These are phyloP conservation scores for Sinocyclocheilus anshuiensis DNA, from an alignment of 2,113 vertebrate species.

Conservation along the genomic window DNA sequence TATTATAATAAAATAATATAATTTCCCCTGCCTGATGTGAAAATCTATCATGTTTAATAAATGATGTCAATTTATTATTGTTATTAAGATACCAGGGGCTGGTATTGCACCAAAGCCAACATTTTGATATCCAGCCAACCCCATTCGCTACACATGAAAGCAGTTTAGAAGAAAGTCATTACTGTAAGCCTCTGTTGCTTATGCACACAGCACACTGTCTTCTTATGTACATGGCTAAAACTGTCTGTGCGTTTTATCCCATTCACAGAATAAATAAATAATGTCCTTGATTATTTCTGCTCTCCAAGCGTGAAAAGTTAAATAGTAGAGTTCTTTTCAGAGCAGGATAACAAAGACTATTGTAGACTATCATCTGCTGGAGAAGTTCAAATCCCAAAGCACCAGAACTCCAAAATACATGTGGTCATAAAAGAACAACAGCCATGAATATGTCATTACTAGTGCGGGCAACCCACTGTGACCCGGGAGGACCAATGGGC, in stretches of 20 bases:
- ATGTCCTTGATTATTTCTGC: slow-evolving; percentile 54
- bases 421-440: slow-evolving; percentile 55
- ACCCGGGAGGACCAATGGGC: slow-evolving; percentile 40
- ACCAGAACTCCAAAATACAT: slow-evolving; percentile 54
- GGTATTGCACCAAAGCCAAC: slow-evolving; percentile 12
- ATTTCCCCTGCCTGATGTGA: background rate
- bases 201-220: slow-evolving; percentile 46
- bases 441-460: slow-evolving; percentile 59
- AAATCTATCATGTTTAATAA: background rate
- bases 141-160: slow-evolving; percentile 36
- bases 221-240: slow-evolving; percentile 50
- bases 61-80: background rate
- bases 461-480: slow-evolving; percentile 44
- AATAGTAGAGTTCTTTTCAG: slow-evolving; percentile 55
- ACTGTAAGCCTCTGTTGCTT: slow-evolving; percentile 58
- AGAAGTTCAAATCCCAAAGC: slow-evolving; percentile 51
- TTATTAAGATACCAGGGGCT: background rate
- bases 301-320: slow-evolving; percentile 45
- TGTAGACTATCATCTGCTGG: slow-evolving; percentile 54
- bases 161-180: slow-evolving; percentile 57
- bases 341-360: slow-evolving; percentile 50
- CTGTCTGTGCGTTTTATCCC: slow-evolving; percentile 43
- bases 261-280: slow-evolving; percentile 57
- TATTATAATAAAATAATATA: background rate
- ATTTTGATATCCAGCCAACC: background rate